phyloP scores from a whole-genome alignment of 2,888 invertebrate species.

The Macrophya annulata region DNA sequence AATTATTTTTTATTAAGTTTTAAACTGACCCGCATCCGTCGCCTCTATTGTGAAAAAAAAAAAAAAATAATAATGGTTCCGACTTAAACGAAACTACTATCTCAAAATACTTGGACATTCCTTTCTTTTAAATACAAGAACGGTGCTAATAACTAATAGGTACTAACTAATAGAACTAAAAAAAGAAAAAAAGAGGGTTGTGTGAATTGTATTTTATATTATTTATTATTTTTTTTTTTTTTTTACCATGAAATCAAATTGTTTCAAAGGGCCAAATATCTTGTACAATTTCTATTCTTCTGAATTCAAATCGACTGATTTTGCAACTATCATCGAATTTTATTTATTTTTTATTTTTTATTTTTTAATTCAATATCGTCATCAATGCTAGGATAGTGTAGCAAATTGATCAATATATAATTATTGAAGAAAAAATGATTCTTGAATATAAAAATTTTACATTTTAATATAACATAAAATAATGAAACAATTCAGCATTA shows the following conservation, averaged over 20 bases:
- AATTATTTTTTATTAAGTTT: slow-evolving; percentile 37
- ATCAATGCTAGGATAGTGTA: neutral
- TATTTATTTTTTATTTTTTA: neutral
- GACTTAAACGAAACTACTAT: neutral
- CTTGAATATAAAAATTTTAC: neutral
- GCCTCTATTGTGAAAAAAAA: neutral
- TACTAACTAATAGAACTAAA: slow-evolving; percentile 48
- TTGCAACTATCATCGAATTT: neutral
- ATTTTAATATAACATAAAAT: neutral
- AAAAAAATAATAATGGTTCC: neutral
- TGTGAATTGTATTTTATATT: slow-evolving; percentile 9
- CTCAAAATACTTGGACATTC: slow-evolving; percentile 44
- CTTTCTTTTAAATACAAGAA: slow-evolving; percentile 36
- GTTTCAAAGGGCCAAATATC: neutral
- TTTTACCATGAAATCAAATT: slow-evolving; percentile 17
- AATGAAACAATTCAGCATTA: neutral
- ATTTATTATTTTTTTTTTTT: neutral
- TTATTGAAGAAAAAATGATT: neutral
- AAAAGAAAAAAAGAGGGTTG: slow-evolving; percentile 13
- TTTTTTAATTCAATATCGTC: neutral
- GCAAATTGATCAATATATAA: neutral
- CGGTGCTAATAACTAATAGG: slow-evolving; percentile 54
- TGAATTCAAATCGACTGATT: slow-evolving; percentile 12
- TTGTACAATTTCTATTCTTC: neutral
- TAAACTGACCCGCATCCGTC: slow-evolving; percentile 3